Evolutionary conservation across 2,888 invertebrate species (phyloP), one percentile per base, ranked within the genome.

Genomic region (Saturnia pavonia): DNA sequence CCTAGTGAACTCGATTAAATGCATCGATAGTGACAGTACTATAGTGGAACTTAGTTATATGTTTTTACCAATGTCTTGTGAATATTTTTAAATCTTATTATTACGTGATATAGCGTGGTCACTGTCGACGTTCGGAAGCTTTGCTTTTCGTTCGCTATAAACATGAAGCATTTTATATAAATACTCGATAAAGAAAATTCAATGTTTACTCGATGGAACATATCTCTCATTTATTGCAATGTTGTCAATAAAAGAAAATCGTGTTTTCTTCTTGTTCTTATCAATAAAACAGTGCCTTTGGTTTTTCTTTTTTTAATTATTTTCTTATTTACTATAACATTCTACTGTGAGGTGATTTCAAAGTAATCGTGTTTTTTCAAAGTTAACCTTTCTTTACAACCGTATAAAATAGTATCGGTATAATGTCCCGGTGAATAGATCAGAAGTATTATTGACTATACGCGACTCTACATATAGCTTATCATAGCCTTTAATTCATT

Each of bases 181-280:
- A 57, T 57, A 57, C 57, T 57, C 57, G 57, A 57, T 57, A 57
- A 57, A 12, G 25, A 57, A 57, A 25, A 57, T 8, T 57, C 8
- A 25, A 6, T 57, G 3, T 25, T 11, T 25, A 16, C 25, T 3
- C 25, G 2, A 25, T 25, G 11, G 22, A 57, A 25, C 57, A 25
- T 57, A 57, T 12, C 57, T 11, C 57, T 57, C 57, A 25, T 57
- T 57, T 57, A 57, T 57, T 57, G 57, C 57, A 57, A 57, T 57
- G 57, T 57, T 57, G 57, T 57, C 57, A 57, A 0, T 57, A 57
- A 9, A 25, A 25, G 8, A 57, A 22, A 14, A 57, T 25, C 3
- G 16, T 57, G 25, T 25, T 25, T 57, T 57, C 25, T 57, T 57
- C 0, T 25, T 19, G 22, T 57, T 57, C 25, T 57, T 57, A 25